Evolutionary conservation across 2,888 invertebrate genomes (phyloP).

Genomic region (Tanytarsus gracilentus): DNA sequence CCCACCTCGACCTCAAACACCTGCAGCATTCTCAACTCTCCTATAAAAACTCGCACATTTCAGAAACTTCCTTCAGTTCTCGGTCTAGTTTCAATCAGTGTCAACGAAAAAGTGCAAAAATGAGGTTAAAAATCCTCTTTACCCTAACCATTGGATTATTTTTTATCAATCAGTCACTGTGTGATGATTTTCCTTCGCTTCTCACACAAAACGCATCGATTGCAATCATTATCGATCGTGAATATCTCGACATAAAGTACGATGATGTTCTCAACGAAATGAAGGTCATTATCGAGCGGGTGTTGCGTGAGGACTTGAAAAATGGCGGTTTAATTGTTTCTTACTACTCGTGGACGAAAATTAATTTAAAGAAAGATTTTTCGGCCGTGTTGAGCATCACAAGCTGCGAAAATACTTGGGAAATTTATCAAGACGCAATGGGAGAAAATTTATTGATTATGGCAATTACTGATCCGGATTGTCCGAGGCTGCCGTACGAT

Average conservation of each 20-base stretch:
- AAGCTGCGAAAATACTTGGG: constrained; percentile 68
- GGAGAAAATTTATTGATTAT: constrained; percentile 59
- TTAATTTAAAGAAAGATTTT: constrained; percentile 63
- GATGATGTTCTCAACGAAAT: constrained; percentile 49
- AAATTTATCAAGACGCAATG: constrained; percentile 53
- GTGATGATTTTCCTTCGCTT: constrained; percentile 61
- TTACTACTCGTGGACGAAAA: constrained; percentile 58
- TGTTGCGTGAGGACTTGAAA: constrained; percentile 55
- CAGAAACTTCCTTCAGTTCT: too few relatives aligned
- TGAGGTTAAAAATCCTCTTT: too few relatives aligned
- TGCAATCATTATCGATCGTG: constrained; percentile 64
- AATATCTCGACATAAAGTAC: constrained; percentile 55
- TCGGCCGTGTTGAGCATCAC: constrained; percentile 63
- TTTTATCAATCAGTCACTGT: too few relatives aligned
- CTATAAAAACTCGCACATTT: too few relatives aligned
- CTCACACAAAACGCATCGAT: constrained; percentile 64
- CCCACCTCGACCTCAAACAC: too few relatives aligned
- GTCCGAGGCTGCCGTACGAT: constrained; percentile 60
- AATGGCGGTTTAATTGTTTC: constrained; percentile 60
- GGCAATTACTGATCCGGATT: constrained; percentile 69
- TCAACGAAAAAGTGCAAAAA: too few relatives aligned
- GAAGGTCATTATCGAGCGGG: constrained; percentile 53
- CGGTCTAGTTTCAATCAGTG: too few relatives aligned
- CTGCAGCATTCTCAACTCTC: too few relatives aligned
- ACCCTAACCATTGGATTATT: too few relatives aligned